Evolutionary conservation across 2,888 invertebrate genomes (phyloP).

Genomic region (Acleris sparsana): DNA sequence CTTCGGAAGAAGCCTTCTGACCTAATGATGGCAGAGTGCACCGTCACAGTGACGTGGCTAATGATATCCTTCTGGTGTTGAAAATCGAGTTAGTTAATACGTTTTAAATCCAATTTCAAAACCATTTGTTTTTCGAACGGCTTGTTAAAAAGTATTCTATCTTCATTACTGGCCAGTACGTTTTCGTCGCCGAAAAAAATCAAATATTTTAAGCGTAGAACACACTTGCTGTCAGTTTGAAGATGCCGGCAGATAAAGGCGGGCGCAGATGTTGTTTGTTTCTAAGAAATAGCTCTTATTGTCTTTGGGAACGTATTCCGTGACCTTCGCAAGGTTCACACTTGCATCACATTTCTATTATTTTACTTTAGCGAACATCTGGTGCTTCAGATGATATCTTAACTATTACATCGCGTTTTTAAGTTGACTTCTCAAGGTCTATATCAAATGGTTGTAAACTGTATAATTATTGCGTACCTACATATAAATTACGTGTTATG

Average conservation of each 20-base stretch:
- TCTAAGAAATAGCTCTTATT: slow-evolving; percentile 57
- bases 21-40: slow-evolving; percentile 76
- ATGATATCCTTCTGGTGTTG: slow-evolving; percentile 72
- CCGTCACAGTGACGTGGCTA: slow-evolving; percentile 72
- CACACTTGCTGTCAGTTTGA: slow-evolving; percentile 52
- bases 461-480: neutral
- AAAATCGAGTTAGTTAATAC: slow-evolving; percentile 71
- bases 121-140: slow-evolving; percentile 45
- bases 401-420: neutral
- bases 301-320: slow-evolving; percentile 55
- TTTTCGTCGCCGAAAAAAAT: slow-evolving; percentile 14
- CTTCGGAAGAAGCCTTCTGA: slow-evolving; percentile 73
- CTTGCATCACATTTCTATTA: slow-evolving; percentile 50
- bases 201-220: slow-evolving; percentile 41
- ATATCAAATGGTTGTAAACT: neutral
- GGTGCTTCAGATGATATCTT: neutral
- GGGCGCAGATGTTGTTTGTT: slow-evolving; percentile 65
- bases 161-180: slow-evolving; percentile 23
- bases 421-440: neutral
- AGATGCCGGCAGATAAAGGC: slow-evolving; percentile 71
- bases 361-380: slow-evolving; percentile 17
- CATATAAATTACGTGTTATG: neutral
- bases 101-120: slow-evolving; percentile 63
- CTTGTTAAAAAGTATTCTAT: slow-evolving; percentile 31
- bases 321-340: slow-evolving; percentile 61